Evolutionary conservation across 2,113 vertebrate genomes (phyloP), one percentile per base, ranked within the genome.

Genomic region (Gallinago paraguaiae): DNA sequence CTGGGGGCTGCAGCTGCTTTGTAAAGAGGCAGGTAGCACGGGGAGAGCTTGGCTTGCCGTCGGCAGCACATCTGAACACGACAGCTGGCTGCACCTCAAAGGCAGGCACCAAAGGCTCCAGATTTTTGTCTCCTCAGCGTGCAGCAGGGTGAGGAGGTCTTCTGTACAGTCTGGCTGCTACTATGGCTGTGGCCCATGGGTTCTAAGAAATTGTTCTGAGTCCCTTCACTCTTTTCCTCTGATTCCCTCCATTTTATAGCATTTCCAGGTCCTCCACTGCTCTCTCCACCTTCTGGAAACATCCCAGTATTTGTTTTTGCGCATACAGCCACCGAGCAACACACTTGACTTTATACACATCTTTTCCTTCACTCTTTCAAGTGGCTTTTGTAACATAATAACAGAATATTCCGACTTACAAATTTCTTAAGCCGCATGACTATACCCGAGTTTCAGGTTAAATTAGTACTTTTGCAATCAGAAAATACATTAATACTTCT

Each of bases 171-270:
- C 18, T 46, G 48, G 35, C 9, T 56, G 27, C 16, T 20, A 4
- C 16, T 41, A 3, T 8, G 6, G 0, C 11, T 16, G 25, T 35
- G 35, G 35, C 23, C 9, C 33, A 28, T 0, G 0, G 2, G 11
- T 67, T 84, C 35, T 78, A 61, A 83, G 45, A 18, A 57, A 50
- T 33, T 83, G 12, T 20, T 80, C 33, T 9, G 37, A 82, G 43
- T 35, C 6, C 19, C 35, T 88, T 82, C 48, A 43, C 12, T 19
- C 17, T 68, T 43, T 54, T 65, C 43, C 16, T 59, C 63, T 5
- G 17, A 67, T 56, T 75, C 13, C 1, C 2, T 39, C 23, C 7
- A 37, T 82, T 78, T 91, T 28, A 30, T 10, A 69, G 45, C 39
- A 30, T n/a, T 71, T 57, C 77, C 35, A 71, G 56, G 48, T 35